Conservation (phyloP, 1,140 invertebrate genomes). For the Subanguina moxae region DNA sequence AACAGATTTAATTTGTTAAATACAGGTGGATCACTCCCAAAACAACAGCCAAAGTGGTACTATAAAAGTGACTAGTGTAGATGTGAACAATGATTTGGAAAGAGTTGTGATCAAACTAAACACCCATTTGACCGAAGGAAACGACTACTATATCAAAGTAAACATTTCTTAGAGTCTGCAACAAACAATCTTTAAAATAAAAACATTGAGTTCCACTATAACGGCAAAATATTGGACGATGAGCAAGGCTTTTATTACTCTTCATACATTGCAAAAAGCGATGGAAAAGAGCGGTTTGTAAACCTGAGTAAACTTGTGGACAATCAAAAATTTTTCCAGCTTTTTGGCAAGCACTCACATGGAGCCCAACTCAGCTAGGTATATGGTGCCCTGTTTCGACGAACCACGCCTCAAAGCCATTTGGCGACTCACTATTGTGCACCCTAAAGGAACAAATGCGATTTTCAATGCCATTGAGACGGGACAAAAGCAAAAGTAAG, state of each 20-base stretch:
- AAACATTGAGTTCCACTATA: slow-evolving; percentile 9
- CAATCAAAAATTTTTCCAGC: slow-evolving; percentile 65
- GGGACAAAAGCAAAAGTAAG: slow-evolving; percentile 19
- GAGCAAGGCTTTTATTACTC: neutral
- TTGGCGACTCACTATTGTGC: slow-evolving; percentile 63
- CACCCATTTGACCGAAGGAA: slow-evolving; percentile 6
- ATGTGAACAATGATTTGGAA: slow-evolving; percentile 24
- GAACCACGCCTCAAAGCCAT: slow-evolving; percentile 80
- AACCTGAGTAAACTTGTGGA: neutral
- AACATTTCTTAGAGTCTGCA: too few species aligned
- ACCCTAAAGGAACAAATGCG: slow-evolving; percentile 11
- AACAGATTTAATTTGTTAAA: too few species aligned
- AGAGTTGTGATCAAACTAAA: slow-evolving; percentile 28
- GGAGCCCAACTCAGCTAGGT: slow-evolving; percentile 76
- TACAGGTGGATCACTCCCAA: too few species aligned
- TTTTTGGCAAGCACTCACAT: slow-evolving; percentile 81
- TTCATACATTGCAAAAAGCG: neutral
- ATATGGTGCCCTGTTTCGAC: slow-evolving; percentile 90
- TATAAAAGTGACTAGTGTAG: slow-evolving; percentile 22
- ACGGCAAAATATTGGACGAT: neutral
- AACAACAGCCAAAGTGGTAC: too few species aligned
- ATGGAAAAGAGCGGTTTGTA: neutral
- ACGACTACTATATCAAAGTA: slow-evolving; percentile 17
- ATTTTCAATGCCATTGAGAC: slow-evolving; percentile 29
- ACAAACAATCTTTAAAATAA: too few species aligned